Conservation (phyloP, 1,140 invertebrate species). For the Chelonus insularis region DNA sequence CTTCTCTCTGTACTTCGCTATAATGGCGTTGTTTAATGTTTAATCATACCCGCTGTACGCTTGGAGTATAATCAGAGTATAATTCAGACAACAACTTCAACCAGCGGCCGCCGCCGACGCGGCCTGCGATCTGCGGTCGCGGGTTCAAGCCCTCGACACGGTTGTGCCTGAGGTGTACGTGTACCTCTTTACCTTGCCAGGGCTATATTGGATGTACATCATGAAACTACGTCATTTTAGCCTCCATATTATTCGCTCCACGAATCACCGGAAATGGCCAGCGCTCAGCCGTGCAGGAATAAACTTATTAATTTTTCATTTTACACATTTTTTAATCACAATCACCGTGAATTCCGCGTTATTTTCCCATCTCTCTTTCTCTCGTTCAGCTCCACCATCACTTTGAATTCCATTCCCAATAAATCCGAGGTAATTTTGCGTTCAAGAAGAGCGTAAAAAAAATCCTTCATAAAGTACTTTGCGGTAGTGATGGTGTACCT, state of each 20-base stretch:
- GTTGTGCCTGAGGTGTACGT: constrained; percentile 40
- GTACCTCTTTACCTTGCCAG: constrained; percentile 48
- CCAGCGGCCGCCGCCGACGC: constrained; percentile 32
- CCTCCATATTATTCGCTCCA: constrained; percentile 1
- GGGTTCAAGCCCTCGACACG: constrained; percentile 23
- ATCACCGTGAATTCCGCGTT: no score
- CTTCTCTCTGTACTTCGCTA: constrained; percentile 30
- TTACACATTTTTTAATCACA: not conserved
- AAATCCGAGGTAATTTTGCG: no score
- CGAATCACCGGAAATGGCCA: constrained; percentile 5
- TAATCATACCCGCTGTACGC: constrained; percentile 55
- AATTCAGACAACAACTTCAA: constrained; percentile 58
- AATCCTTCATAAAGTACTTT: no score
- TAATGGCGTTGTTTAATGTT: constrained; percentile 61
- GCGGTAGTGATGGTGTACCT: no score
- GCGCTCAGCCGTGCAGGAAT: not conserved
- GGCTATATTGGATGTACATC: constrained; percentile 9
- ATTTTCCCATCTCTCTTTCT: no score
- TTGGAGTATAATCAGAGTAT: constrained; percentile 58
- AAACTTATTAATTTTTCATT: constrained; percentile 7
- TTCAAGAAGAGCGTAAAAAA: no score
- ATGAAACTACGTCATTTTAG: constrained; percentile 26
- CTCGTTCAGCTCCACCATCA: no score
- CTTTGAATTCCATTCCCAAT: no score
- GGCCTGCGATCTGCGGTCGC: constrained; percentile 27